phyloP scores from a whole-genome alignment of 2,113 vertebrate genomes.

The Odocoileus virginianus region DNA sequence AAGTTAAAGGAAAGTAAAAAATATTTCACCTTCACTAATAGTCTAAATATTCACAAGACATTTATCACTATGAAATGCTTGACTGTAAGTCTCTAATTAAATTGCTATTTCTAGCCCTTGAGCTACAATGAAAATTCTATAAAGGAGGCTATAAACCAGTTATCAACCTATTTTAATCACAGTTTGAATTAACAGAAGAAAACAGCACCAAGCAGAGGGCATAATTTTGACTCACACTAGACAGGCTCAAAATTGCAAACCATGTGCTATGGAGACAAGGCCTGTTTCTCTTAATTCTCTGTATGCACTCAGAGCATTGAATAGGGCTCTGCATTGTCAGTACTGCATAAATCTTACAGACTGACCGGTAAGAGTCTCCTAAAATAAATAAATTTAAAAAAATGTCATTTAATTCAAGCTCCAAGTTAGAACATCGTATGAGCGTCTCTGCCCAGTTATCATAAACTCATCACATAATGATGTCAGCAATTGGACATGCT shows the following conservation, averaged over 20 bases:
- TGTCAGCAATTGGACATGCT: not conserved
- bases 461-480: slow-evolving; percentile 43
- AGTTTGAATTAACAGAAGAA: slow-evolving; percentile 64
- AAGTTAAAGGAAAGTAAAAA: slow-evolving; percentile 39
- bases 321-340: not conserved
- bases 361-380: slow-evolving; percentile 20
- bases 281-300: not conserved
- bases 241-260: not conserved
- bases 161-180: slow-evolving; percentile 64
- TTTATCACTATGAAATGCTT: slow-evolving; percentile 65
- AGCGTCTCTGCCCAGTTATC: slow-evolving; percentile 24
- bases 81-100: slow-evolving; percentile 66
- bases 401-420: slow-evolving; percentile 29
- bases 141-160: slow-evolving; percentile 63
- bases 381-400: slow-evolving; percentile 52
- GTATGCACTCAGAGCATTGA: not conserved
- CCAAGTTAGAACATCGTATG: not conserved
- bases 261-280: not conserved
- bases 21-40: slow-evolving; percentile 58
- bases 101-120: slow-evolving; percentile 60
- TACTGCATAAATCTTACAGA: slow-evolving; percentile 21
- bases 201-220: slow-evolving; percentile 37
- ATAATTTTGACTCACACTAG: slow-evolving; percentile 28
- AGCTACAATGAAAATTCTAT: slow-evolving; percentile 65
- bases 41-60: slow-evolving; percentile 62